These are phyloP conservation scores for Conus canariensis DNA, from an alignment of 2,888 invertebrate genomes.

Conservation along the genomic window DNA sequence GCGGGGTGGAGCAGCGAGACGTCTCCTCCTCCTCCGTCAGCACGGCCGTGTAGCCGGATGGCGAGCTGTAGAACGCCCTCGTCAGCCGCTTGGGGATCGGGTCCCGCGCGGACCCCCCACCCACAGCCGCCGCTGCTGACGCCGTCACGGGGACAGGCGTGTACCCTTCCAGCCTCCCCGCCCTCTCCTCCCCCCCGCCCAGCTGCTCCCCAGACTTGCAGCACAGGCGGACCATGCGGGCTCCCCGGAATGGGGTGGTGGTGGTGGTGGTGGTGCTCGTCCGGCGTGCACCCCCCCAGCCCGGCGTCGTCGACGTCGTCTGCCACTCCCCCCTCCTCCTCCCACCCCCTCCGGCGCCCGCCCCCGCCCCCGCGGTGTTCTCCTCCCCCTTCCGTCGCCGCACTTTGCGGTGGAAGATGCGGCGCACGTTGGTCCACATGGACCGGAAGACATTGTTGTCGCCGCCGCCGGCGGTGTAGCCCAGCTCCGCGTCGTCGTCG, in stretches of 20 bases:
- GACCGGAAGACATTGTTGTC: conserved; percentile 38
- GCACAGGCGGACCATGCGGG: not conserved
- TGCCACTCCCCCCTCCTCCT: not conserved
- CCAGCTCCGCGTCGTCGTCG: not conserved
- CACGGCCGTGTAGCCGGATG: conserved; percentile 41
- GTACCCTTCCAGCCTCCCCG: conserved; percentile 26
- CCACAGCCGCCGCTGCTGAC: not conserved
- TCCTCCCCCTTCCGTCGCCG: conserved; percentile 42
- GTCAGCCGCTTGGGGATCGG: conserved; percentile 36
- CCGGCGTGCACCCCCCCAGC: not conserved
- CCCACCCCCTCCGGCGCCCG: not conserved
- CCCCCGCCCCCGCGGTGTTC: not conserved
- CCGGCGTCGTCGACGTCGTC: not conserved
- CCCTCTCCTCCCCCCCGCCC: not conserved
- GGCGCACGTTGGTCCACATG: conserved; percentile 41
- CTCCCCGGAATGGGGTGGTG: not conserved
- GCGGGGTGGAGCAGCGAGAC: not conserved
- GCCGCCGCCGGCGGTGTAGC: not conserved
- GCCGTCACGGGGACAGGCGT: not conserved
- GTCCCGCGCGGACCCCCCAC: not conserved
- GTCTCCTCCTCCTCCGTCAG: conserved; percentile 34
- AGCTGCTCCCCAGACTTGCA: not conserved
- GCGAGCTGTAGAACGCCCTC: conserved; percentile 25
- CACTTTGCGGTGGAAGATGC: conserved; percentile 48
- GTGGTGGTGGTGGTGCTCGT: no score